phyloP scores from a whole-genome alignment of 2,113 vertebrate species.

The Sceloporus undulatus region DNA sequence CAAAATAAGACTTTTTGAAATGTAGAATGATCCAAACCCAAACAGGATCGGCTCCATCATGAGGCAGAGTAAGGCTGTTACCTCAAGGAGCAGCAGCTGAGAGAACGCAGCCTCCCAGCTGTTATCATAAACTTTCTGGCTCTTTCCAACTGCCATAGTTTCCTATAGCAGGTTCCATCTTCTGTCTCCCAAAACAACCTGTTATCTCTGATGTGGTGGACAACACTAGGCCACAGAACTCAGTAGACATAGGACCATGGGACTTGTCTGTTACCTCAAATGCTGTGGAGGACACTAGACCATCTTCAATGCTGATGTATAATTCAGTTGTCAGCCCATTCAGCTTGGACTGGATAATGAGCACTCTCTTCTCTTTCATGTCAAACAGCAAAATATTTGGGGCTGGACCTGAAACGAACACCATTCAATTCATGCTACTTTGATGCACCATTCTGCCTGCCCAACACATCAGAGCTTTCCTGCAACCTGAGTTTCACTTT shows the following conservation, averaged over 20 bases:
- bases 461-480: neutral
- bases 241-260: neutral
- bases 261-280: neutral
- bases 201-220: no score
- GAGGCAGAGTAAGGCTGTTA: neutral
- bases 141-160: neutral
- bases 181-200: no score
- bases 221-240: neutral
- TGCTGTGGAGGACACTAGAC: neutral
- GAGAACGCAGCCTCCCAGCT: no score
- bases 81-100: no score
- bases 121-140: neutral
- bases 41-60: neutral
- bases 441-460: neutral
- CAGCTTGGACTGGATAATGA: neutral
- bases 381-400: neutral
- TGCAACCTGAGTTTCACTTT: constrained; percentile 1
- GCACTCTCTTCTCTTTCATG: neutral
- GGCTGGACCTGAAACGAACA: neutral
- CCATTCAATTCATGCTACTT: no score
- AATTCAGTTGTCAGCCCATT: neutral
- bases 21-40: no score
- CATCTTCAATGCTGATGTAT: no score
- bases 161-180: no score
- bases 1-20: neutral